Evolutionary conservation across 2,113 vertebrate species (phyloP).

Genomic region (Mola mola): DNA sequence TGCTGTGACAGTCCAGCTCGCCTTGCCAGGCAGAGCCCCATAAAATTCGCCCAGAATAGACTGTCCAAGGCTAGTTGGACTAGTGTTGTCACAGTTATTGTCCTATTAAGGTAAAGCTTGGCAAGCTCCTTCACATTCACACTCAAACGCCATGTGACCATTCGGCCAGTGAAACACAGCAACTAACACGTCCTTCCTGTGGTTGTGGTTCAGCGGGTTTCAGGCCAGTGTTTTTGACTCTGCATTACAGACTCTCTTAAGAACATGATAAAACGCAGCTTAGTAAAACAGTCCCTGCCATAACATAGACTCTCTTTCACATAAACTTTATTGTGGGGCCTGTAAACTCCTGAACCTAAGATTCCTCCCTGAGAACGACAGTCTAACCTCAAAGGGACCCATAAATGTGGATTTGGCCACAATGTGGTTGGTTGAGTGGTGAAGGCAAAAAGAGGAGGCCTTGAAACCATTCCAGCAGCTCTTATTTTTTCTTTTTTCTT

Average conservation of each 20-base stretch:
- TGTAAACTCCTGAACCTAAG: background rate
- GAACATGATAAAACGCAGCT: no score
- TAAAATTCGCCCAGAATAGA: slow-evolving; percentile 38
- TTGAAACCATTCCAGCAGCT: no score
- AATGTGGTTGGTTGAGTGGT: background rate
- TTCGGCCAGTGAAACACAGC: slow-evolving; percentile 8
- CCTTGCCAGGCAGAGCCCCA: background rate
- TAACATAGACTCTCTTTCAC: background rate
- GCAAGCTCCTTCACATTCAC: slow-evolving; percentile 17
- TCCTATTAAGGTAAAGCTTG: slow-evolving; percentile 16
- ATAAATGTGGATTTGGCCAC: no score
- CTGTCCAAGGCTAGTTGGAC: background rate
- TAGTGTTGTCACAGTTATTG: slow-evolving; percentile 23
- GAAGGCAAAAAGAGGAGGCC: background rate
- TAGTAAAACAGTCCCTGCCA: slow-evolving; percentile 1
- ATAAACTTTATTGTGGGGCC: background rate
- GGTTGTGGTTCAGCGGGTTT: no score
- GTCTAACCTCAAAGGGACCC: background rate
- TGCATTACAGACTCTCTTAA: background rate
- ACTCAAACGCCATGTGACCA: background rate
- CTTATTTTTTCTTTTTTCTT: background rate
- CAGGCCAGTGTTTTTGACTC: background rate
- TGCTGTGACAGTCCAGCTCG: slow-evolving; percentile 15
- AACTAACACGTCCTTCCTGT: no score
- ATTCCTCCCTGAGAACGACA: no score